A percentile compares a stretch with the other conserved stretches of the same genome.
Conservation (phyloP, 2,888 invertebrate species). For the Apamea anceps region DNA sequence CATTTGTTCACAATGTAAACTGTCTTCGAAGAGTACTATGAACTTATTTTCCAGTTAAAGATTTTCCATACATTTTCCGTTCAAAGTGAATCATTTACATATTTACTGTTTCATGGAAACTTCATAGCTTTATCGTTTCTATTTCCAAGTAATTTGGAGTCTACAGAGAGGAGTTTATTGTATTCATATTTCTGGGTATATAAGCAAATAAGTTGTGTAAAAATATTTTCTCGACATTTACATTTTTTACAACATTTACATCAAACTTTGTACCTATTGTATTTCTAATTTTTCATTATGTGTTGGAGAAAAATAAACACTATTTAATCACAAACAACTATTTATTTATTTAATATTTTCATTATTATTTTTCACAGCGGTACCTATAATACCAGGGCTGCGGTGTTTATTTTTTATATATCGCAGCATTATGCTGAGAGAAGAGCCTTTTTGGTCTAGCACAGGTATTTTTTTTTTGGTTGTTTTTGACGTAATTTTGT, state of each 20-base stretch:
- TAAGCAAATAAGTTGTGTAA: background rate
- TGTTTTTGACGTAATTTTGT: background rate
- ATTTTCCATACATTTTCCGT: constrained; percentile 30
- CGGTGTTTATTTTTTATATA: too few species aligned
- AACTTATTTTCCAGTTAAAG: constrained; percentile 6
- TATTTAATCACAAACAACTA: too few species aligned
- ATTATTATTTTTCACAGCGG: too few species aligned
- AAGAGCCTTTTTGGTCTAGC: too few species aligned
- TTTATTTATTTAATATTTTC: too few species aligned
- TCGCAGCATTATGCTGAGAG: too few species aligned
- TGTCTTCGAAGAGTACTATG: constrained; percentile 15
- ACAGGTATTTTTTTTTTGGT: background rate
- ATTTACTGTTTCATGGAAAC: constrained; percentile 18
- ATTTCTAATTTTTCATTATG: too few species aligned
- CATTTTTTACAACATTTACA: too few species aligned
- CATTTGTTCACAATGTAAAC: constrained; percentile 5
- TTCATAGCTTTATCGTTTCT: background rate
- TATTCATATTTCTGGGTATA: background rate
- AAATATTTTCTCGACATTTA: background rate
- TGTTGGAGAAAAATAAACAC: too few species aligned
- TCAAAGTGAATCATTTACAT: constrained; percentile 34
- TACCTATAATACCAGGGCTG: too few species aligned
- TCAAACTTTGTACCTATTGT: too few species aligned
- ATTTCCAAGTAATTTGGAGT: constrained; percentile 18
- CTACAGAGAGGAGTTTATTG: background rate